Percentiles rank a stretch among this genome's conserved stretches.
Conservation (phyloP, 2,888 invertebrate genomes). For the Pollenia amentaria region DNA sequence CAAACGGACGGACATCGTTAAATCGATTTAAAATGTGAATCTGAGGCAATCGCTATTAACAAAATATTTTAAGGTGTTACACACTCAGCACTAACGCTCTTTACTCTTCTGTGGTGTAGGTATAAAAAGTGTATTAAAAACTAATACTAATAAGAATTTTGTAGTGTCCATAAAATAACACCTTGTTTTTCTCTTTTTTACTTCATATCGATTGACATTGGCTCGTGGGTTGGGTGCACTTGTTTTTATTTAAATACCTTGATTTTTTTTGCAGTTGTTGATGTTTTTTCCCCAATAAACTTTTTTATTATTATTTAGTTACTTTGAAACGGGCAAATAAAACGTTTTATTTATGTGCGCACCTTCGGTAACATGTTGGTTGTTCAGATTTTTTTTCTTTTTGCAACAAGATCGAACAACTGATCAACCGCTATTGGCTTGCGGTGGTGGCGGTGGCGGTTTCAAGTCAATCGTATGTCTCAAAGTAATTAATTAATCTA, state of each 20-base stretch:
- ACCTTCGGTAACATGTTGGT: constrained; percentile 44
- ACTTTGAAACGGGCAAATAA: neutral
- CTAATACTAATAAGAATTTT: constrained; percentile 9
- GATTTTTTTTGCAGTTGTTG: constrained; percentile 18
- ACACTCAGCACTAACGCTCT: too few relatives aligned
- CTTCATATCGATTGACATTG: constrained; percentile 43
- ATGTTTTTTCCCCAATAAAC: constrained; percentile 10
- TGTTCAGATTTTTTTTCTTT: neutral
- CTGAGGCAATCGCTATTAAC: too few relatives aligned
- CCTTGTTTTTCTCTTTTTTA: constrained; percentile 33
- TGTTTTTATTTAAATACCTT: constrained; percentile 51
- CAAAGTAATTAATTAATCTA: constrained; percentile 70
- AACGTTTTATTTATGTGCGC: constrained; percentile 36
- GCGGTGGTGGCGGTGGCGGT: constrained; percentile 64
- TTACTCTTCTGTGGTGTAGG: too few relatives aligned
- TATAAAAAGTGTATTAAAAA: neutral
- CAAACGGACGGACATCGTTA: too few relatives aligned
- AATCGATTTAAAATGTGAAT: too few relatives aligned
- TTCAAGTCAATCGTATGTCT: constrained; percentile 60
- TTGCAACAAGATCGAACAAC: constrained; percentile 48
- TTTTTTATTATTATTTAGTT: constrained; percentile 30
- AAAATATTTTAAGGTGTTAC: too few relatives aligned
- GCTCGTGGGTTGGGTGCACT: constrained; percentile 62
- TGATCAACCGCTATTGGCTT: constrained; percentile 36
- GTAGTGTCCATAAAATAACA: constrained; percentile 43